A percentile compares a stretch with the other conserved stretches of the same genome.
These are phyloP conservation scores for Corapipo altera DNA, from an alignment of 2,113 vertebrate genomes.

Conservation along the genomic window DNA sequence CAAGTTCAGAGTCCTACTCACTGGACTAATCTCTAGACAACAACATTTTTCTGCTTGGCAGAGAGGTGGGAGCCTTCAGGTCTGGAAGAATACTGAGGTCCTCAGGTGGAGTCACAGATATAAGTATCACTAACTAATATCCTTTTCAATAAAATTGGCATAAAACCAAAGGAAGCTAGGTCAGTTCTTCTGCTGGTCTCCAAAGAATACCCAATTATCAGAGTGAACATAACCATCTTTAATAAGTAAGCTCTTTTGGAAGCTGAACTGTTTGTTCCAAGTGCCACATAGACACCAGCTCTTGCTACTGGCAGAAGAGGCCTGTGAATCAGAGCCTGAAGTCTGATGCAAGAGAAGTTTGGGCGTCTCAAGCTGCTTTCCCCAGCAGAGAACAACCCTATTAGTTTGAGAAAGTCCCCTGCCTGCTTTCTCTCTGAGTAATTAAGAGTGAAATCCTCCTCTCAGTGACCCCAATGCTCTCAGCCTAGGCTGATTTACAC, in stretches of 20 bases:
- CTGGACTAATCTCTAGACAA: background rate
- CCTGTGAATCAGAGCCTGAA: slow-evolving; percentile 9
- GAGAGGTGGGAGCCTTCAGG: background rate
- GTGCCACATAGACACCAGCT: background rate
- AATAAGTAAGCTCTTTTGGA: background rate
- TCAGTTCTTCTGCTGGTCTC: background rate
- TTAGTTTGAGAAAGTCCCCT: slow-evolving; percentile 65
- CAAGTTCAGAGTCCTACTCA: background rate
- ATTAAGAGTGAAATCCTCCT: slow-evolving; percentile 80
- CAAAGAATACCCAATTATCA: background rate
- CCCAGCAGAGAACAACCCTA: slow-evolving; percentile 43
- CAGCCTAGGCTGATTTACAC: slow-evolving; percentile 77
- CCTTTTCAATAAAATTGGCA: background rate
- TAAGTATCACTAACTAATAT: background rate
- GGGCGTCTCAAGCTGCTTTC: slow-evolving; percentile 19
- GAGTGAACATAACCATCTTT: background rate
- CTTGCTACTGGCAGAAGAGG: background rate
- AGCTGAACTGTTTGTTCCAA: background rate
- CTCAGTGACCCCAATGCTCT: slow-evolving; percentile 73
- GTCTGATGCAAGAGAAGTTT: slow-evolving; percentile 41
- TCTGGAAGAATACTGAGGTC: background rate
- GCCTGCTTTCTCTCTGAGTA: slow-evolving; percentile 74
- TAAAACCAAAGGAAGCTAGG: background rate
- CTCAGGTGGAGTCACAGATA: background rate
- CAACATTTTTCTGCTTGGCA: background rate